Evolutionary conservation across 2,888 invertebrate species (phyloP).

Genomic region (Parasteatoda lunata): DNA sequence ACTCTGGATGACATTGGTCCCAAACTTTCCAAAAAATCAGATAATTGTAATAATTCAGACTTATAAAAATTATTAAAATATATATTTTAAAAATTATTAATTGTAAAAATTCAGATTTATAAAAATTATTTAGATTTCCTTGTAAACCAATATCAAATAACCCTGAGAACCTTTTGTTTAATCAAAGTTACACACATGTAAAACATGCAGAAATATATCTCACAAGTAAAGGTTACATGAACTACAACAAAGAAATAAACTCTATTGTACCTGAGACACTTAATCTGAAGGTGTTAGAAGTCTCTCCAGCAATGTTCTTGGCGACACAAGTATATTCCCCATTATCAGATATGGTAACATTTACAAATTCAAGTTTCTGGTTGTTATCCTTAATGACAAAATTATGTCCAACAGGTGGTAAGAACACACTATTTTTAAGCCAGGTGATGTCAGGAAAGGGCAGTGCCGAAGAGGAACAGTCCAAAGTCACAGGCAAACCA

Average conservation of each 20-base stretch:
- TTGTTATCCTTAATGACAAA: slow-evolving; percentile 21
- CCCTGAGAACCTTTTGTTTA: not conserved
- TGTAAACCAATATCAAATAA: not conserved
- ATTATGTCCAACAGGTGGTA: slow-evolving; percentile 6
- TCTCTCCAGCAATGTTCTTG: slow-evolving; percentile 73
- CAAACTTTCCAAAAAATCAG: no score
- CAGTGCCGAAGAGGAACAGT: slow-evolving; percentile 51
- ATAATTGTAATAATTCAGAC: no score
- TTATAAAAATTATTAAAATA: no score
- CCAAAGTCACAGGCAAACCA: slow-evolving; percentile 54
- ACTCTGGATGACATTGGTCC: no score
- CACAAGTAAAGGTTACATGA: not conserved
- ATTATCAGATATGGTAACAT: slow-evolving; percentile 72
- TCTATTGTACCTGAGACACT: slow-evolving; percentile 72
- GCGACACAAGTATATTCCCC: slow-evolving; percentile 75
- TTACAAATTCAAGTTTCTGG: slow-evolving; percentile 69
- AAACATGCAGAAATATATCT: not conserved
- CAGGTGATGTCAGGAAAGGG: slow-evolving; percentile 53
- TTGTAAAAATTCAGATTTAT: no score
- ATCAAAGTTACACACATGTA: not conserved
- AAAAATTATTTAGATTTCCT: not conserved
- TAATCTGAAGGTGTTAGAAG: slow-evolving; percentile 72
- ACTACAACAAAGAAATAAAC: no score
- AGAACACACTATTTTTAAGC: slow-evolving; percentile 30
- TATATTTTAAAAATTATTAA: no score